Conservation (phyloP, 2,113 vertebrate species). For the Larimichthys polyactis region DNA sequence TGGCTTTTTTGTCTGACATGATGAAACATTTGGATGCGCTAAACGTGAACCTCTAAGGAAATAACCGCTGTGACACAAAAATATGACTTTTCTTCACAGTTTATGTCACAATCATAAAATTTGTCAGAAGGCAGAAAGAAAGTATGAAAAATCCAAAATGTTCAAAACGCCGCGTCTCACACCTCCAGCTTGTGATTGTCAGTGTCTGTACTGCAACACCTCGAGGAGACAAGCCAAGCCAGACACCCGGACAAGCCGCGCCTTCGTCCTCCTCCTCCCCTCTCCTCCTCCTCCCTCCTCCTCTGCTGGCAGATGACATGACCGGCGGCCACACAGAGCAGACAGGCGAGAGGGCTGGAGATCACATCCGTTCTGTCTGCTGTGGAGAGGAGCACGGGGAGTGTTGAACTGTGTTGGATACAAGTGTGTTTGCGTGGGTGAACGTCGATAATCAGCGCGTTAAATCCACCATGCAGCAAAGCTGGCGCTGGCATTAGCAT, state of each 20-base stretch:
- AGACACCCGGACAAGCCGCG: not conserved
- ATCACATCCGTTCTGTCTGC: constrained; percentile 7
- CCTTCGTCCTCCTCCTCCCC: not conserved
- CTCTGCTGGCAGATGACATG: constrained; percentile 1
- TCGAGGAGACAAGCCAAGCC: not conserved
- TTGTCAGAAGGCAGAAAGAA: not conserved
- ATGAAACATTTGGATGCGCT: too few species aligned
- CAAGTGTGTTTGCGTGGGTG: not conserved
- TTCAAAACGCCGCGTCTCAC: not conserved
- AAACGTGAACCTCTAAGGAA: too few species aligned
- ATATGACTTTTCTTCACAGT: not conserved
- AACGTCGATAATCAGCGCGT: not conserved
- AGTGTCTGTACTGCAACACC: not conserved
- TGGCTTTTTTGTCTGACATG: too few species aligned
- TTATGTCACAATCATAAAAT: not conserved
- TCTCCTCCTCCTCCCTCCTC: constrained; percentile 1
- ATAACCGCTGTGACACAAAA: too few species aligned
- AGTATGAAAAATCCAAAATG: too few species aligned
- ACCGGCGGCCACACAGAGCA: constrained; percentile 2
- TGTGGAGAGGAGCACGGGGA: not conserved
- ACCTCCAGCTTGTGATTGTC: constrained; percentile 5
- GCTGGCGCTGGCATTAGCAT: not conserved
- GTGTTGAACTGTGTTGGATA: not conserved
- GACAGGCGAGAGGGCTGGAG: not conserved
- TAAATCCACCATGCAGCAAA: not conserved